Percentiles rank a stretch among this genome's conserved stretches.
Evolutionary conservation across 2,113 vertebrate species (phyloP).

Genomic region (western clawed frog (Xenopus tropicalis)): DNA sequence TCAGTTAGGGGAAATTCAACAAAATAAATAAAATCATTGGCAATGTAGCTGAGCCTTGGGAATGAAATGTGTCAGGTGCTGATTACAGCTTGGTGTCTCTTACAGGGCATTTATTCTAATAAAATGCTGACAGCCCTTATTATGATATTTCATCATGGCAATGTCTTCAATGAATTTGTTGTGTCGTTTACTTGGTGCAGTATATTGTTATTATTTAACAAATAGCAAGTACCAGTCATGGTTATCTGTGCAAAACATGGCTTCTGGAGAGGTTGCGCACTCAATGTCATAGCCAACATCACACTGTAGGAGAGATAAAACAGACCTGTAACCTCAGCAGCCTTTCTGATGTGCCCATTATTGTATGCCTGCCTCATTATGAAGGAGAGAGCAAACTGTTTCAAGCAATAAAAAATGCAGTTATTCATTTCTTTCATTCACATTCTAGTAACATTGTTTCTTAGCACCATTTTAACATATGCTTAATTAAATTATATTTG

Average conservation of each 20-base stretch:
- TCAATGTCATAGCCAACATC: not conserved
- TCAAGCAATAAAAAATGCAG: too few species aligned
- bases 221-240: constrained; percentile 26
- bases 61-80: constrained; percentile 44
- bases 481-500: too few species aligned
- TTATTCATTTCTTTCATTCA: too few species aligned
- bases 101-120: constrained; percentile 34
- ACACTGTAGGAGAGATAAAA: not conserved
- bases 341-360: not conserved
- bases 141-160: constrained; percentile 42
- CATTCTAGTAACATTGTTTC: not conserved
- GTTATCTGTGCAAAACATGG: constrained; percentile 31
- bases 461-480: not conserved
- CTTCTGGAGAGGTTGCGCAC: constrained; percentile 26
- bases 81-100: constrained; percentile 34
- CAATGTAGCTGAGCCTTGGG: constrained; percentile 7
- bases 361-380: not conserved
- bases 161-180: constrained; percentile 38
- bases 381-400: too few species aligned
- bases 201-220: constrained; percentile 33
- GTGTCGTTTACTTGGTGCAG: constrained; percentile 36
- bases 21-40: constrained; percentile 36
- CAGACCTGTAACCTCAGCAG: not conserved
- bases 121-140: constrained; percentile 41
- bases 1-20: constrained; percentile 33